phyloP scores from a whole-genome alignment of 2,888 invertebrate species.

The Opisthograptis luteolata region DNA sequence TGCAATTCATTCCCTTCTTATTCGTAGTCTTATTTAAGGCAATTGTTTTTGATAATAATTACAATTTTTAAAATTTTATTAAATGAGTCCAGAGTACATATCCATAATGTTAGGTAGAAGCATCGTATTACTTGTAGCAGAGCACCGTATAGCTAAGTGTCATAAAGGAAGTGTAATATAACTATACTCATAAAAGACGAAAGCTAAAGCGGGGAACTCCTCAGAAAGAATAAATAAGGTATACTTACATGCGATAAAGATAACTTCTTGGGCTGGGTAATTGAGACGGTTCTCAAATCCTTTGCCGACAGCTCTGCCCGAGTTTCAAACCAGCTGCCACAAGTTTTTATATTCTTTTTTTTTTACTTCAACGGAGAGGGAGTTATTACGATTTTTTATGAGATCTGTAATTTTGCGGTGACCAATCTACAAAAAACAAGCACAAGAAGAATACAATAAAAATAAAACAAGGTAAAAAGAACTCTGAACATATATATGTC shows the following conservation, averaged over 20 bases:
- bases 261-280: slow-evolving; percentile 61
- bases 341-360: slow-evolving; percentile 53
- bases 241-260: slow-evolving; percentile 59
- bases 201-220: slow-evolving; percentile 38
- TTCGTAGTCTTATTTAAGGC: no score
- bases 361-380: slow-evolving; percentile 56
- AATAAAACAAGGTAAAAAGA: no score
- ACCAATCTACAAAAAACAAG: no score
- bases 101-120: no score
- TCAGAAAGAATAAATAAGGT: slow-evolving; percentile 49
- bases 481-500: no score
- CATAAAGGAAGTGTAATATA: slow-evolving; percentile 23
- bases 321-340: slow-evolving; percentile 63
- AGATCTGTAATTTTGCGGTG: slow-evolving; percentile 21
- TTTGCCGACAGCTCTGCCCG: slow-evolving; percentile 62
- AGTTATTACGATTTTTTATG: slow-evolving; percentile 59
- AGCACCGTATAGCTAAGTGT: slow-evolving; percentile 8
- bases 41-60: neutral
- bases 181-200: slow-evolving; percentile 31
- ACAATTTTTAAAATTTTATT: no score
- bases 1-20: no score
- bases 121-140: neutral
- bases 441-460: no score
- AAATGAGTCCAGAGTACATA: no score
- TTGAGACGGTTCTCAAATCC: slow-evolving; percentile 68